phyloP scores from a whole-genome alignment of 1,140 invertebrate genomes.

The Sarcophaga peregrina region DNA sequence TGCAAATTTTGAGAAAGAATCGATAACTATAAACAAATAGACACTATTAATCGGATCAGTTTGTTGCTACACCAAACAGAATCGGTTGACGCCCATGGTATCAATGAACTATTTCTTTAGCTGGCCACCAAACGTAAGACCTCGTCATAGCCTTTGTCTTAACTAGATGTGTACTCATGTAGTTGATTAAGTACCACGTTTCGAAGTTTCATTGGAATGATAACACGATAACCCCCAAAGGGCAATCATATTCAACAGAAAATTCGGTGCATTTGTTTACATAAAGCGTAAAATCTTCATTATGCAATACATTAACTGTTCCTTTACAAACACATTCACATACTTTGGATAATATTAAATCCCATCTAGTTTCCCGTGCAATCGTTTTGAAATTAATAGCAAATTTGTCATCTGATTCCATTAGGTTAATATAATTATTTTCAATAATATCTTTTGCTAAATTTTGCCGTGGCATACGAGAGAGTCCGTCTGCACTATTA shows the following conservation, averaged over 20 bases:
- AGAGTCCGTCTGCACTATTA: constrained; percentile 51
- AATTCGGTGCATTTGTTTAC: constrained; percentile 47
- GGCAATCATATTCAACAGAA: constrained; percentile 48
- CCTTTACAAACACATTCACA: not conserved
- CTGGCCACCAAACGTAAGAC: constrained; percentile 21
- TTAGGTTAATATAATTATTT: not conserved
- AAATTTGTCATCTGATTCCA: no score
- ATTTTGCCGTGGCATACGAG: constrained; percentile 38
- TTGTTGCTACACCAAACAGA: not conserved
- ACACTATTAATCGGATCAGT: not conserved
- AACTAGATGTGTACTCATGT: constrained; percentile 24
- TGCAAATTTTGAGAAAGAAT: constrained; percentile 4
- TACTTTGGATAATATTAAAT: constrained; percentile 36
- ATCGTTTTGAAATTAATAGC: constrained; percentile 2
- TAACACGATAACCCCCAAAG: constrained; percentile 37
- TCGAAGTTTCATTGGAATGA: not conserved
- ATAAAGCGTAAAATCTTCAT: constrained; percentile 46
- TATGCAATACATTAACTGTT: not conserved
- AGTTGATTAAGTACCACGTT: not conserved
- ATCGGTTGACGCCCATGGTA: constrained; percentile 17
- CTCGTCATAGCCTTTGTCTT: not conserved
- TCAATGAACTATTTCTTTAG: constrained; percentile 28
- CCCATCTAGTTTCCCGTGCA: constrained; percentile 40
- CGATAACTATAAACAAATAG: constrained; percentile 3
- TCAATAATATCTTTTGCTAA: not conserved